Conservation (phyloP, 1,140 invertebrate species). For the Tribolium castaneum region DNA sequence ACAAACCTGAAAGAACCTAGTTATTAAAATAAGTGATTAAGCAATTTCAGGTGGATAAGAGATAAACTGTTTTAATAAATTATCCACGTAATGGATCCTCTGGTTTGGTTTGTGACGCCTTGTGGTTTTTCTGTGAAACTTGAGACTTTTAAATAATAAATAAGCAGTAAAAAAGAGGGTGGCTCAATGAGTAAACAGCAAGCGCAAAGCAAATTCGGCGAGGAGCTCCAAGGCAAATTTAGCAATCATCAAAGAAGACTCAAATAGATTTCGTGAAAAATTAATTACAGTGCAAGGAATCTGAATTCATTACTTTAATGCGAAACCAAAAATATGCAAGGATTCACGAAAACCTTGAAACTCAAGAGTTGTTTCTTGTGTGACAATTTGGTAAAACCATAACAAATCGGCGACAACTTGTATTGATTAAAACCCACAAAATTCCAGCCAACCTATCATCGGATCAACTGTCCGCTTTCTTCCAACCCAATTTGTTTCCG, state of each 20-base stretch:
- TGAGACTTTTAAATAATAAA: not conserved
- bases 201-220: not conserved
- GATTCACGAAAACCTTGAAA: no score
- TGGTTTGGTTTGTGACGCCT: not conserved
- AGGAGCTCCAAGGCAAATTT: not conserved
- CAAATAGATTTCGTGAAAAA: not conserved
- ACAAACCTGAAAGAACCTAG: no score
- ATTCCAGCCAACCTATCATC: conserved; percentile 5
- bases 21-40: no score
- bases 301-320: not conserved
- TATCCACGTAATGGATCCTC: no score
- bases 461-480: not conserved
- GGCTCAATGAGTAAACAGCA: not conserved
- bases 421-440: not conserved
- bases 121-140: not conserved
- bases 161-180: not conserved
- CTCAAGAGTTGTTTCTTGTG: not conserved
- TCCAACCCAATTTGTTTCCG: conserved; percentile 14
- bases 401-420: not conserved
- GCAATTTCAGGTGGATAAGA: no score
- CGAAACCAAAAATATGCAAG: no score
- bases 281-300: not conserved
- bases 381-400: not conserved
- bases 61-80: no score
- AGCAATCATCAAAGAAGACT: not conserved